Percentiles rank a stretch among this genome's conserved stretches.
phyloP scores from a whole-genome alignment of 2,888 invertebrate species.

The Strigamia transsilvanica region DNA sequence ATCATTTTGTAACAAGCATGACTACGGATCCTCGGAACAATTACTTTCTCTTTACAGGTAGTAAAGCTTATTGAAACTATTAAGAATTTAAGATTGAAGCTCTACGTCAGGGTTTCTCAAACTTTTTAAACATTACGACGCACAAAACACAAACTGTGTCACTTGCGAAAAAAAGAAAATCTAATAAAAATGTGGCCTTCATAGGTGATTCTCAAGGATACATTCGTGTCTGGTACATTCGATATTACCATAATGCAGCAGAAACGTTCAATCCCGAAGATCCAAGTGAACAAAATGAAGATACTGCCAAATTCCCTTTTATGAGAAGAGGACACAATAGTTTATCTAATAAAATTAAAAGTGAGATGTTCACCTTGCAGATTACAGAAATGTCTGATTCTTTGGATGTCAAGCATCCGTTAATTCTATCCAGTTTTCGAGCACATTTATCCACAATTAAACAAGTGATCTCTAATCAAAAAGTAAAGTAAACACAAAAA shows the following conservation, averaged over 20 bases:
- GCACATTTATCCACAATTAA: neutral
- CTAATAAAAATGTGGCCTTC: neutral
- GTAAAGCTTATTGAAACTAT: neutral
- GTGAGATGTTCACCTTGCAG: neutral
- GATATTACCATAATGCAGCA: slow-evolving; percentile 2
- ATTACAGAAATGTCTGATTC: neutral
- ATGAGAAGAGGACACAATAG: neutral
- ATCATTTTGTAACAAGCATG: slow-evolving; percentile 12
- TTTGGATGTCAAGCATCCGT: neutral
- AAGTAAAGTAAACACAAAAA: neutral
- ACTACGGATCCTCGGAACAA: neutral
- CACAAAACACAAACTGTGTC: no score
- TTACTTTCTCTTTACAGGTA: neutral
- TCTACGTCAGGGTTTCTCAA: no score
- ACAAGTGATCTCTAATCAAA: neutral
- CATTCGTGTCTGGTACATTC: neutral
- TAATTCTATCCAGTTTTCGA: neutral
- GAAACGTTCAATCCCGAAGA: neutral
- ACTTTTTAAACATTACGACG: no score
- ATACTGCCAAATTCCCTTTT: neutral
- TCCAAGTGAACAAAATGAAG: neutral
- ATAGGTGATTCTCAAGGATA: neutral
- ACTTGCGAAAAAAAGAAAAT: no score
- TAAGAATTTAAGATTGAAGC: neutral
- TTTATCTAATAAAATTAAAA: neutral